A percentile compares a stretch with the other conserved stretches of the same genome.
phyloP scores from a whole-genome alignment of 2,888 invertebrate species.

The Cerceris rybyensis region DNA sequence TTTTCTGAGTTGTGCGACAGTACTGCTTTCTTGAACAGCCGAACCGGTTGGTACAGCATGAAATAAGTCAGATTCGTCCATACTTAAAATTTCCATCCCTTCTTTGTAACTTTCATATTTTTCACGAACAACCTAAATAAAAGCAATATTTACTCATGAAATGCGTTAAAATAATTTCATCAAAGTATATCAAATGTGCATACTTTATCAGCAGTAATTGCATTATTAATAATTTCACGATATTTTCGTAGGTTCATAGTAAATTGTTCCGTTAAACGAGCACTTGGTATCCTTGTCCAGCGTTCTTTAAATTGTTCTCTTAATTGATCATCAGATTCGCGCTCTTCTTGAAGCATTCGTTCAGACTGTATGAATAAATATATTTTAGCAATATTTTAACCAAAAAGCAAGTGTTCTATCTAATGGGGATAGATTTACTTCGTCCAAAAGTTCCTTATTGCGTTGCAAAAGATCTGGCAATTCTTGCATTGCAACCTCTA shows the following conservation, averaged over 20 bases:
- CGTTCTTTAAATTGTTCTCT: slow-evolving; percentile 94
- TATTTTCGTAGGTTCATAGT: slow-evolving; percentile 95
- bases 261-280: slow-evolving; percentile 94
- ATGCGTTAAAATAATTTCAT: not conserved
- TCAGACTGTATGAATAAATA: slow-evolving; percentile 84
- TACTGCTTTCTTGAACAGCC: slow-evolving; percentile 84
- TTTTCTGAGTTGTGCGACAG: slow-evolving; percentile 86
- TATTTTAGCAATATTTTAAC: not conserved
- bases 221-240: slow-evolving; percentile 95
- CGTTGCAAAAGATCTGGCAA: slow-evolving; percentile 94
- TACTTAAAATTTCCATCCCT: slow-evolving; percentile 92
- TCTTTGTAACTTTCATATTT: slow-evolving; percentile 91
- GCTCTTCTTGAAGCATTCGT: slow-evolving; percentile 94
- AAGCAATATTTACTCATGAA: not conserved
- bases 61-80: slow-evolving; percentile 87
- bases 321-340: slow-evolving; percentile 93
- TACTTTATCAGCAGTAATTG: slow-evolving; percentile 87
- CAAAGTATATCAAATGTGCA: not conserved
- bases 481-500: slow-evolving; percentile 90
- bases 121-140: slow-evolving; percentile 88
- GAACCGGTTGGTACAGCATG: slow-evolving; percentile 88
- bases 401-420: not conserved
- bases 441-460: slow-evolving; percentile 97
- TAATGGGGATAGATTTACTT: slow-evolving; percentile 83
- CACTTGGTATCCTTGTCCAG: slow-evolving; percentile 95